Evolutionary conservation across 2,113 vertebrate genomes (phyloP), one percentile per base, ranked within the genome.

Genomic region (Limanda limanda): DNA sequence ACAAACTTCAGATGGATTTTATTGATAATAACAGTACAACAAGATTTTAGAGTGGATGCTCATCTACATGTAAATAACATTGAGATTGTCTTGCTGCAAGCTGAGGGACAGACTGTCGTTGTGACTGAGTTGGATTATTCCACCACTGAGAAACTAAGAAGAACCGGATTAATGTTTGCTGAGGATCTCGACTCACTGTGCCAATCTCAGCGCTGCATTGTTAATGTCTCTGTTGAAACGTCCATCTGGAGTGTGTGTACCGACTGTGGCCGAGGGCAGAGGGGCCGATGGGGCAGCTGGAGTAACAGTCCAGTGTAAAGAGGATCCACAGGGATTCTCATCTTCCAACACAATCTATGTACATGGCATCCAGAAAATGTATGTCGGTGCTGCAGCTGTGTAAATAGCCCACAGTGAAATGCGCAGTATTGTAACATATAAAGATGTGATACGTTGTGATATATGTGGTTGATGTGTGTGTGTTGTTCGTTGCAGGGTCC

Each of bases 401-500:
- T 60, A 78, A 90, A 90, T 35, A 78, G 11, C 63, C 48, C 55
- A 13, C 52, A 56, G 54, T 8, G 8, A 55, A 24, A 79, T 31
- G 48, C 61, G 25, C 3, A 71, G 61, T 42, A 60, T 60, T 66
- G 20, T 42, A 24, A 23, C 14, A 10, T 52, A 35, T 8, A 47
- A 35, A 55, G 10, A 42, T 42, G 40, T 42, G 2, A 2, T 42
- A 12, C 12, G 27, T 31, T 31, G 27, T 31, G 48, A 52, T 47
- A 42, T 1, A 9, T 21, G 52, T 54, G 10, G 51, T 21, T 56
- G 21, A 5, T 55, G n/a, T 24, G 54, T 24, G 54, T 14, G 10
- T 56, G n/a, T 13, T 76, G 14, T 87, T 27, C 88, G 42, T 89
- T 73, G n/a, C 92, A 99, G 97, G 84, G 93, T 97, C 74, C 96